Evolutionary conservation across 2,113 vertebrate genomes (phyloP), one percentile per base, ranked within the genome.

Genomic region (Pomatorhinus ruficollis): DNA sequence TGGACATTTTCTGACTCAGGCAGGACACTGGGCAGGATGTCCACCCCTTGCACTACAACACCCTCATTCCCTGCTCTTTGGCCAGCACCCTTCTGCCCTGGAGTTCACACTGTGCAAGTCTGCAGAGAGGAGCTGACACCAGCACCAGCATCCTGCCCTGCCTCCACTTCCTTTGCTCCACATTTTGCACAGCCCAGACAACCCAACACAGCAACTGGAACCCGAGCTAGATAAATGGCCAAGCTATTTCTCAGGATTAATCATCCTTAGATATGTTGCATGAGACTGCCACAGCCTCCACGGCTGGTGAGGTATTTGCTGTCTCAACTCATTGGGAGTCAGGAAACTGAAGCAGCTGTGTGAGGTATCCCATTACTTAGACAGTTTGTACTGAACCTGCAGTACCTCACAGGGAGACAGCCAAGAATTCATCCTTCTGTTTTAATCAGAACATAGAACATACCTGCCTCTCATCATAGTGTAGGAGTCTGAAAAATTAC

Each of bases 351-450:
- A 90, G 77, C 28, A 87, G 70, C 68, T 49, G 14, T 49, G 53
- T 66, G 82, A 96, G 47, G n/a, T 60, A n/a, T 68, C 84, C 85
- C 90, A 83, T 83, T 95, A 84, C 59, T 93, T 89, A 77, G 83
- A 95, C 50, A 22, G 40, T 27, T 77, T 93, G 83, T 93, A 52
- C 79, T 69, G 92, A 87, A 90, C 81, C 83, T 85, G 25, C 87
- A 91, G 59, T 39, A 89, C 72, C 40, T 84, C 63, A 66, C 64
- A 91, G 82, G 35, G 65, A 89, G 49, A 28, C 63, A 93, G 81
- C 59, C 93, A 95, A 91, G 81, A 84, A 88, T 60, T 70, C 8
- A 10, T 91, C 89, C 89, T 94, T 83, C 83, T 85, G 24, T 84
- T 97, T 69, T 74, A 53, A 60, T 27, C 57, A 59, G n/a, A 59